A percentile compares a stretch with the other conserved stretches of the same genome.
Evolutionary conservation across 2,888 invertebrate genomes (phyloP).

Genomic region (Tipula lateralis): DNA sequence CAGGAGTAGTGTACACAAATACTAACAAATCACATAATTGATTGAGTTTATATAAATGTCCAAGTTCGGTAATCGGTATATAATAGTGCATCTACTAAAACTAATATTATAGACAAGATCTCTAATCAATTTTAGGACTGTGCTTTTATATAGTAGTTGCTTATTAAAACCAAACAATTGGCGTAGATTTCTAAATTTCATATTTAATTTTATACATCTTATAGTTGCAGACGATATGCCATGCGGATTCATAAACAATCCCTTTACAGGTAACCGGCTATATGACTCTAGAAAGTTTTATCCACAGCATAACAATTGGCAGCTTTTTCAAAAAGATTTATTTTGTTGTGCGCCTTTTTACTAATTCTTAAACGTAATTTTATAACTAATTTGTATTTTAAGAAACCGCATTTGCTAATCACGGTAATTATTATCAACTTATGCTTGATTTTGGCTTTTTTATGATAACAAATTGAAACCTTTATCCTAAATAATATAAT

Average conservation of each 20-base stretch:
- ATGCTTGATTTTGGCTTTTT: background rate
- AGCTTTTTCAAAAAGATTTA: background rate
- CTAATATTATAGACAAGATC: background rate
- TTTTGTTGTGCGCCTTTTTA: background rate
- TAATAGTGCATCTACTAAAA: no score
- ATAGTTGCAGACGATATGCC: background rate
- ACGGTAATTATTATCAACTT: background rate
- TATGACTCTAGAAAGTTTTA: background rate
- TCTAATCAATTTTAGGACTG: background rate
- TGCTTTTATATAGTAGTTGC: background rate
- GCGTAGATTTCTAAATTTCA: background rate
- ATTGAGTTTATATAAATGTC: no score
- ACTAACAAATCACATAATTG: no score
- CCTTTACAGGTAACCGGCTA: background rate
- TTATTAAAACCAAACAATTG: background rate
- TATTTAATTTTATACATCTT: background rate
- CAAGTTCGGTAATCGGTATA: no score
- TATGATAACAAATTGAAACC: no score
- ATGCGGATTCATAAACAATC: background rate
- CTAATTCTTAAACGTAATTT: background rate
- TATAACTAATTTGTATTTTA: background rate
- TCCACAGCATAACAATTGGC: background rate
- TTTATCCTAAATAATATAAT: no score
- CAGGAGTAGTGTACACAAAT: background rate
- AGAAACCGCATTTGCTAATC: background rate